Percentiles rank a stretch among this genome's conserved stretches.
These are phyloP conservation scores for Nudaria mundana DNA, from an alignment of 2,888 invertebrate species.

Conservation along the genomic window DNA sequence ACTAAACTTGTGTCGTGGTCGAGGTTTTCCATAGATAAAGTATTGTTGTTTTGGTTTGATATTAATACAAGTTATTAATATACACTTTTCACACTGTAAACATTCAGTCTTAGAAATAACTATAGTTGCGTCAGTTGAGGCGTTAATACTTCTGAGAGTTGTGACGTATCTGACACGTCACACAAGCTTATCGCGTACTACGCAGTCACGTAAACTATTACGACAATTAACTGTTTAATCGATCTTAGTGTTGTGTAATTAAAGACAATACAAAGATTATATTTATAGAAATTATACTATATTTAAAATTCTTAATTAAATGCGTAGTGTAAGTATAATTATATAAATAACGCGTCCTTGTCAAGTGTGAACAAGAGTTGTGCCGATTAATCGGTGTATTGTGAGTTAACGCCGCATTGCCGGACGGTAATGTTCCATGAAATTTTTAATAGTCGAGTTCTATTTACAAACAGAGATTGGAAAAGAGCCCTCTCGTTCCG, in stretches of 20 bases:
- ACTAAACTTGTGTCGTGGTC: no score
- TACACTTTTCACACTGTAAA: not conserved
- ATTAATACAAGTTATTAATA: not conserved
- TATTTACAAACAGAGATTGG: constrained; percentile 59
- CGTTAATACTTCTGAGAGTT: not conserved
- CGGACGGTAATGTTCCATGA: constrained; percentile 28
- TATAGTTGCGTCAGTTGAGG: not conserved
- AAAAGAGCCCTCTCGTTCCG: constrained; percentile 61
- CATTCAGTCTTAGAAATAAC: not conserved
- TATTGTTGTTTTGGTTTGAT: not conserved
- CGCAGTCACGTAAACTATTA: not conserved
- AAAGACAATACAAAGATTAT: not conserved
- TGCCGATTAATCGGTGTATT: constrained; percentile 7
- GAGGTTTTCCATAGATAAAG: not conserved
- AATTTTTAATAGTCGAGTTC: constrained; percentile 35
- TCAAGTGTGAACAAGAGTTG: constrained; percentile 5
- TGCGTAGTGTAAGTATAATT: no score
- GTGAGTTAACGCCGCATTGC: constrained; percentile 11
- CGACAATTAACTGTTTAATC: constrained; percentile 2
- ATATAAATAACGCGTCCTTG: constrained; percentile 1
- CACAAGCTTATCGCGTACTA: not conserved
- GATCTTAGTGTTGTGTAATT: not conserved
- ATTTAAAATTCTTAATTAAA: no score
- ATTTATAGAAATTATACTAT: not conserved
- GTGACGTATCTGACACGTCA: not conserved